Evolutionary conservation across 2,113 vertebrate genomes (phyloP).

Genomic region (Lepus timidus): DNA sequence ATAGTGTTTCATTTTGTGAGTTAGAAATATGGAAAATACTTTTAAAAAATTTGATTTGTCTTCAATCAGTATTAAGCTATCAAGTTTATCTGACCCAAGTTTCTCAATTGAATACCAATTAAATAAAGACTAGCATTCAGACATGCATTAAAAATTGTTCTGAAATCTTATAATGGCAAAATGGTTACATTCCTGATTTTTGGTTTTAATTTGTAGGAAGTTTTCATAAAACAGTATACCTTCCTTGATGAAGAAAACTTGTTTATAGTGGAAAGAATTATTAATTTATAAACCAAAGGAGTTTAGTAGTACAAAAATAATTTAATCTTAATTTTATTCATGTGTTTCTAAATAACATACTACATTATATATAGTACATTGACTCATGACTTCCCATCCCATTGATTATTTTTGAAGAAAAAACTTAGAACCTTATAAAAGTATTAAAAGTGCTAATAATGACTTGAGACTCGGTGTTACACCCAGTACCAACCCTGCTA

Average conservation of each 20-base stretch:
- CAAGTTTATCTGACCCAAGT: neutral
- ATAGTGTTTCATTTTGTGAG: neutral
- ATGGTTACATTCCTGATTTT: neutral
- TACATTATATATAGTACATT: conserved; percentile 5
- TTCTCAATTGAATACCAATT: conserved; percentile 4
- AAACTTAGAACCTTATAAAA: conserved; percentile 10
- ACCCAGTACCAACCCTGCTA: neutral
- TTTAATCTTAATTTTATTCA: conserved; percentile 33
- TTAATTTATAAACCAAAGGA: neutral
- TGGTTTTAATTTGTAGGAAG: neutral
- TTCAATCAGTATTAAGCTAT: neutral
- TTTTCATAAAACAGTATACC: neutral
- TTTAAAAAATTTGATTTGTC: neutral
- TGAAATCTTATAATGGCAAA: neutral
- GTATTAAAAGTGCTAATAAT: conserved; percentile 13
- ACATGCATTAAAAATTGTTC: neutral
- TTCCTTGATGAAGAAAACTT: conserved; percentile 8
- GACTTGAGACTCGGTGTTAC: neutral
- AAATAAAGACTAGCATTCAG: neutral
- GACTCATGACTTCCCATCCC: neutral
- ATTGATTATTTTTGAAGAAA: conserved; percentile 7
- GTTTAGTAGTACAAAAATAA: conserved; percentile 24
- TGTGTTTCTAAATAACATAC: conserved; percentile 13
- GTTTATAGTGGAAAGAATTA: conserved; percentile 14
- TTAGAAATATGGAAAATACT: neutral